phyloP scores from a whole-genome alignment of 2,113 vertebrate species.

The Ptilonorhynchus violaceus region DNA sequence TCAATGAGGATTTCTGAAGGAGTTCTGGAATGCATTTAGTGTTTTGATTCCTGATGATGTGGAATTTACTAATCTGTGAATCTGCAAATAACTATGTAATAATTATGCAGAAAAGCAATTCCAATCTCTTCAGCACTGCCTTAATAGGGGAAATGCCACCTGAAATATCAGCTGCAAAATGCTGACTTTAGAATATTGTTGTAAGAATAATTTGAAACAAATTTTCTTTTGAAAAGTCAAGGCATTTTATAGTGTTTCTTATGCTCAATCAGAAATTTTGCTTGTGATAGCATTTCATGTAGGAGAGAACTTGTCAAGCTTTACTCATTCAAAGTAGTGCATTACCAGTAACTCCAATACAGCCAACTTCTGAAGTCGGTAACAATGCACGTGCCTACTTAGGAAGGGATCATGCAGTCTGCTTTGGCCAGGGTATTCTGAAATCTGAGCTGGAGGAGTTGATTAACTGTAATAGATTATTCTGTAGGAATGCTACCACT shows the following conservation, averaged over 20 bases:
- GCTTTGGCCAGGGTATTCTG: background rate
- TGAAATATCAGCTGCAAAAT: background rate
- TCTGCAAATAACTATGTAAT: background rate
- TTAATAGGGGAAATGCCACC: background rate
- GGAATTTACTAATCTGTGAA: background rate
- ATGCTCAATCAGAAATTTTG: background rate
- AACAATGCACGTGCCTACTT: rapidly evolving
- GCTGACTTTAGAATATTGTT: background rate
- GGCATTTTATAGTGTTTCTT: background rate
- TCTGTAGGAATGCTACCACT: background rate
- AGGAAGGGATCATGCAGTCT: background rate
- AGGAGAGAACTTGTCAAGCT: too few species aligned
- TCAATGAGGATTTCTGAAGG: background rate
- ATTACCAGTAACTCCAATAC: background rate
- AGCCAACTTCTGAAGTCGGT: background rate
- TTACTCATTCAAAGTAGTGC: background rate
- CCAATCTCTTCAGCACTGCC: background rate
- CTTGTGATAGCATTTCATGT: rapidly evolving
- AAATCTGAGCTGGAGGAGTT: background rate
- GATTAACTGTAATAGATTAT: background rate
- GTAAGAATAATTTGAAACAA: background rate
- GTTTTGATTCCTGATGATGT: background rate
- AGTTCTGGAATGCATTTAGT: background rate
- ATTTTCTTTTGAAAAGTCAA: background rate
- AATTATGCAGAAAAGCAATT: background rate